Percentiles rank a stretch among this genome's conserved stretches.
phyloP scores from a whole-genome alignment of 2,888 invertebrate species.

The Pocota personata region DNA sequence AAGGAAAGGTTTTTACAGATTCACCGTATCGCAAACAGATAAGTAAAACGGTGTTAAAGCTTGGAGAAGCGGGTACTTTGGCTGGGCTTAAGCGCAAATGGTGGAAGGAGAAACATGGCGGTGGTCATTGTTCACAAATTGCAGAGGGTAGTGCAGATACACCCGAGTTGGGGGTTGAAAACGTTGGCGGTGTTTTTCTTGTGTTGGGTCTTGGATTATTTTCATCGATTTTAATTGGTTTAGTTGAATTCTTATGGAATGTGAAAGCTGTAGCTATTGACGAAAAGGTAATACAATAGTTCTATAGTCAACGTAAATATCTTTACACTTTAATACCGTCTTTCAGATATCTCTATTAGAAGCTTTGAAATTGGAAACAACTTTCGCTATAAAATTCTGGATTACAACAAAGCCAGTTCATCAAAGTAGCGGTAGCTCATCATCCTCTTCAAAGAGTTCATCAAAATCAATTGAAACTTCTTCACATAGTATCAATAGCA shows the following conservation, averaged over 20 bases:
- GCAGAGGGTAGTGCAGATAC: conserved; percentile 78
- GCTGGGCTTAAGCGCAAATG: conserved; percentile 93
- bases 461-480: conserved; percentile 77
- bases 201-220: conserved; percentile 90
- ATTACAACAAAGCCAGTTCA: conserved; percentile 88
- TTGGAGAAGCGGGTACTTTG: conserved; percentile 94
- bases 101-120: conserved; percentile 91
- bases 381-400: conserved; percentile 89
- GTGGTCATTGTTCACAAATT: conserved; percentile 78
- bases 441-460: conserved; percentile 77
- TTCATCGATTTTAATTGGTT: conserved; percentile 88
- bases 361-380: conserved; percentile 88
- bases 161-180: conserved; percentile 83
- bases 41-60: conserved; percentile 93
- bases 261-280: conserved; percentile 90
- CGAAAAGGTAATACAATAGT: conserved; percentile 86
- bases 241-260: conserved; percentile 94
- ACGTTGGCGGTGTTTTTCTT: conserved; percentile 96
- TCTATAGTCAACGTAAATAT: neutral
- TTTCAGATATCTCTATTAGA: conserved; percentile 87
- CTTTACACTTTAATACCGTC: neutral
- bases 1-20: conserved; percentile 83
- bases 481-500: conserved; percentile 76
- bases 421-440: conserved; percentile 77
- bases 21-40: conserved; percentile 91